These are phyloP conservation scores for Caenorhabditis inopinata DNA, from an alignment of 1,140 invertebrate species.

Conservation along the genomic window DNA sequence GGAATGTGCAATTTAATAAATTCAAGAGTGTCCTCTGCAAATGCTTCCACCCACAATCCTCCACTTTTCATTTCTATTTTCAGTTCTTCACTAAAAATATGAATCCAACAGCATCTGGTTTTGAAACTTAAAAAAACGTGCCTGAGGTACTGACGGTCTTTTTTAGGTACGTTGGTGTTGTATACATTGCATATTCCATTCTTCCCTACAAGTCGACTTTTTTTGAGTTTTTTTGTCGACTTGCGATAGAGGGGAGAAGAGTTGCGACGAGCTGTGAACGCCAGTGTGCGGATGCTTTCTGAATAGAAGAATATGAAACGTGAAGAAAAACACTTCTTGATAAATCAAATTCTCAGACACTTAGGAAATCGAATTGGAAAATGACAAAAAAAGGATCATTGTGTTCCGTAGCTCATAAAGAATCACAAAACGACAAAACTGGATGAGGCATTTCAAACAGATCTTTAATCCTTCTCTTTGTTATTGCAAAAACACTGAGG, in stretches of 20 bases:
- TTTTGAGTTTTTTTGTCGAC: slow-evolving; percentile 47
- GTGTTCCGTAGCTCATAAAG: not conserved
- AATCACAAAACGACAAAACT: not conserved
- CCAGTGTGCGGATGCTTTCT: slow-evolving; percentile 45
- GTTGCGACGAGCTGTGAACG: slow-evolving; percentile 43
- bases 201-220: slow-evolving; percentile 43
- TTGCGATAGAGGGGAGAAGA: slow-evolving; percentile 40
- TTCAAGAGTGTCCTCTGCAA: not conserved
- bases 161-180: slow-evolving; percentile 46
- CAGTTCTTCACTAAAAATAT: not conserved
- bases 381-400: not conserved
- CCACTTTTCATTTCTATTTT: not conserved
- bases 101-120: no score
- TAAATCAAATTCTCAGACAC: not conserved
- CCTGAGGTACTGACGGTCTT: slow-evolving; percentile 46
- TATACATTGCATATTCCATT: slow-evolving; percentile 50
- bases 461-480: not conserved
- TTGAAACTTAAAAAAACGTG: not conserved
- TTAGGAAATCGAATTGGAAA: not conserved
- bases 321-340: not conserved
- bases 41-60: not conserved
- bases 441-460: not conserved
- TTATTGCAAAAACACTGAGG: not conserved
- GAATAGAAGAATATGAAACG: not conserved
- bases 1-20: not conserved